Base-by-base conservation (phyloP, 2,888 invertebrate species). In the Brenthis hecate region DNA sequence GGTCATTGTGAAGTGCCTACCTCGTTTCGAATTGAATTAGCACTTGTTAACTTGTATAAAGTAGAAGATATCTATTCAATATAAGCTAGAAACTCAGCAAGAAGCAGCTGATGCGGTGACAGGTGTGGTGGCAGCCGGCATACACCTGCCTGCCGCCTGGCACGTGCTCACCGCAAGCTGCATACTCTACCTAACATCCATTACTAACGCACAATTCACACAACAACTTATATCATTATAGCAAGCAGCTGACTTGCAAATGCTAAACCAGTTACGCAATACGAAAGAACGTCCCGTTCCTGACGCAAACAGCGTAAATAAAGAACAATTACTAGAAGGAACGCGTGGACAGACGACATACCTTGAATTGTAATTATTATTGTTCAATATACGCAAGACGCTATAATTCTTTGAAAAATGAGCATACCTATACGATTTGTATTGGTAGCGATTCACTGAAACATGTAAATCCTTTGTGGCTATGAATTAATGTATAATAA, bases 81-180 rank as follows among this genome's bases (percentile, higher is more conserved):
- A 84, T 50, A 50, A 14, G 60, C 53, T 36, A 84, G 82, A 82
- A 81, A 84, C 81, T 85, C n/a, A 84, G 78, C 71, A 81, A 86
- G 85, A 82, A 83, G 90, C 91, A 91, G 91, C 91, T 90, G 91
- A 90, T 85, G 75, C 48, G 67, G 19, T 75, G 90, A 89, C 93
- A 93, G 93, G 93, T 93, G 92, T 84, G 87, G 84, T 73, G 79
- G 85, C 91, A 92, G 88, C 89, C 87, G 91, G 89, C 88, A 72
- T 78, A 77, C 89, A 90, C 89, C 89, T 91, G 89, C 88, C 75
- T 73, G 77, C 77, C 81, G 88, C 88, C 75, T 73, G 77, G 77
- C 82, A 85, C 90, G 87, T 88, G 90, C 84, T 87, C 4, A 85
- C 84, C 85, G 85, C 89, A 91, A 92, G 91, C 91, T 91, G 91